A percentile compares a stretch with the other conserved stretches of the same genome.
phyloP scores from a whole-genome alignment of 2,113 vertebrate species.

The Hystrix cristata region DNA sequence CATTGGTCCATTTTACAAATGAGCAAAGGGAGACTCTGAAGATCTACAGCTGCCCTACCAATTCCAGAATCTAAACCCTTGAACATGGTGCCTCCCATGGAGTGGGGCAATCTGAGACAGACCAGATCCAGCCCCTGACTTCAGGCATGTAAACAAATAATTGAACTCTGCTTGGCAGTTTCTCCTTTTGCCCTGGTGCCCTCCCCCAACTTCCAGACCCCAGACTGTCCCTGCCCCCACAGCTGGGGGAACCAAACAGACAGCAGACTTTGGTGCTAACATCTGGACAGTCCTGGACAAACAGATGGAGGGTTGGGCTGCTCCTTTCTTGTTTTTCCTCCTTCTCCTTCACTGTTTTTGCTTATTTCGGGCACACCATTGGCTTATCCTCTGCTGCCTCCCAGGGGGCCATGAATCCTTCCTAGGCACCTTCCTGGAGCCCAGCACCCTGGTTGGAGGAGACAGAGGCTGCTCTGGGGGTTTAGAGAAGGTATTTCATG shows the following conservation, averaged over 20 bases:
- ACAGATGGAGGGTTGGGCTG: not conserved
- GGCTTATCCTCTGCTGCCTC: not conserved
- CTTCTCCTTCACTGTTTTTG: not conserved
- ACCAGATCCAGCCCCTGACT: constrained; percentile 4
- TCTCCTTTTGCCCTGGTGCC: not conserved
- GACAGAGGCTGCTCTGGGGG: not conserved
- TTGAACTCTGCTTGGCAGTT: not conserved
- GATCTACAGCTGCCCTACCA: not conserved
- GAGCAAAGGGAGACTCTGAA: not conserved
- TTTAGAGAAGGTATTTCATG: constrained; percentile 8
- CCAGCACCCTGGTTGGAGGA: not conserved
- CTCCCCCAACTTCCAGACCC: not conserved
- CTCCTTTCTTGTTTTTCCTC: not conserved
- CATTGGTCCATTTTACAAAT: constrained; percentile 5
- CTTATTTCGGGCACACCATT: not conserved
- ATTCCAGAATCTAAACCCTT: constrained; percentile 13
- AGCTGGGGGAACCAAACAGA: not conserved
- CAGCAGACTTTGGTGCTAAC: not conserved
- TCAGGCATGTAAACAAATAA: not conserved
- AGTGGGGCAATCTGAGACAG: not conserved
- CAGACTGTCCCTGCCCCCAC: not conserved
- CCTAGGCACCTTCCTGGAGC: not conserved
- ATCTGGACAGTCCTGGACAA: not conserved
- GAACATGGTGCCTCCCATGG: not conserved
- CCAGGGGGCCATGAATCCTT: not conserved